Base-by-base conservation (phyloP, 2,888 invertebrate species). In the Catocala fraxini region DNA sequence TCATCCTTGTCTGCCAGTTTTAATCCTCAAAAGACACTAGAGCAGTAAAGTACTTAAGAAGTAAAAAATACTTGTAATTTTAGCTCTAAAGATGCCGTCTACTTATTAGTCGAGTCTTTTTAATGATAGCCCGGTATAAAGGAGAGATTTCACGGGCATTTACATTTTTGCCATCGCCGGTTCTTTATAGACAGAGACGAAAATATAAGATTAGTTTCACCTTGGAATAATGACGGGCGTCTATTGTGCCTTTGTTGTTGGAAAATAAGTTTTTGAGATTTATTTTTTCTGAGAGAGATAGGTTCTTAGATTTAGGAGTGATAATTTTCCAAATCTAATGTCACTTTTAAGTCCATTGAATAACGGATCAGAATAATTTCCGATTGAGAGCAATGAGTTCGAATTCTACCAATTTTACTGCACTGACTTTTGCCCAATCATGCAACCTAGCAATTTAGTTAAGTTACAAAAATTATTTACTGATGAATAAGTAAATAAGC, bases 41-140 rank as follows among this genome's bases (percentile, higher is more conserved):
- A 7, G 6, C 6, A 39, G 25, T 25, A 4, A 25, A 51, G 33
- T 43, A 42, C 51, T 58, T 47, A 53, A 56, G 34, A 45, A 58
- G 45, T n/a, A 56, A 35, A 54, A 71, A 62, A 48, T 43, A 51
- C 59, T 56, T 73, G 58, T 60, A 59, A 75, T 56, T 59, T 68
- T 57, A 56, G 46, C 65, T 35, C 15, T 33, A 59, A 63, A 67
- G 51, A 47, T 43, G 12, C 0, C 51, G 33, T 43, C 35, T 45
- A 33, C 45, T 59, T 56, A 70, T 62, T 63, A 66, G 33, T 33
- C 4, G 34, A 33, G 51, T 51, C 43, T 12, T 51, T 52, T 53
- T 53, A 57, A 57, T 42, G 51, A 45, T 35, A 35, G 25, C 25
- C 43, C 10, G 52, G 59, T 43, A 13, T 42, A 35, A 57, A 57